Base-by-base conservation (phyloP, 2,888 invertebrate species). In the Creontiades dilutus region DNA sequence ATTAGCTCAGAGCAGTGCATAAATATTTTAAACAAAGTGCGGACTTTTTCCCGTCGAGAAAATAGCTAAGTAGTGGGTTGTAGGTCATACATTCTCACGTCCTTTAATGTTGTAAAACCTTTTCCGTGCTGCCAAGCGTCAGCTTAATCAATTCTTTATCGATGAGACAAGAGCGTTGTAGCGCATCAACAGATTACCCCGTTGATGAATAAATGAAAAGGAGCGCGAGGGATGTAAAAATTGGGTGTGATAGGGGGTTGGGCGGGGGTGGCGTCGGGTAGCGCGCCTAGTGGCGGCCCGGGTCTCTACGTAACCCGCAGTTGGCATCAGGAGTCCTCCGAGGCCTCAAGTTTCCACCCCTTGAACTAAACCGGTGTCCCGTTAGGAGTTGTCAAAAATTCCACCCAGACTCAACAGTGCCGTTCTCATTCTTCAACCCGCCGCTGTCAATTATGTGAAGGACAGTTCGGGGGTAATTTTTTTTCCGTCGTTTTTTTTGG, bases 261-360 rank as follows among this genome's bases (percentile, higher is more conserved):
- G 68, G 61, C 86, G 47, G 68, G 68, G 27, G 68, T 13, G 55
- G 13, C 52, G 52, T 0, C 2, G 1, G 47, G 68, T 46, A 48
- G 86, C 86, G 61, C 86, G 13, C 86, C 86, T 75, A 75, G 86
- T 46, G 86, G 86, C 86, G 75, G 47, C 86, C 86, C 86, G 46
- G 68, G 55, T 68, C 86, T 68, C 86, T 28, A 86, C 86, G 19
- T 76, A 75, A 76, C 75, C 86, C 86, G 86, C 86, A 86, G 86
- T 86, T 68, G 86, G 86, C 61, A 28, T 28, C 37, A 85, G 85
- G 85, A 85, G 85, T 37, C 86, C 48, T 14, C 23, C 47, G 46
- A 12, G 47, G 55, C 57, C 85, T 19, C n/a, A 19, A 27, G 61
- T 37, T 57, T 23, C 57, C 61, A 23, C 46, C 57, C 85, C 27